Evolutionary conservation across 2,113 vertebrate genomes (phyloP).

Genomic region (Tauraco erythrolophus): DNA sequence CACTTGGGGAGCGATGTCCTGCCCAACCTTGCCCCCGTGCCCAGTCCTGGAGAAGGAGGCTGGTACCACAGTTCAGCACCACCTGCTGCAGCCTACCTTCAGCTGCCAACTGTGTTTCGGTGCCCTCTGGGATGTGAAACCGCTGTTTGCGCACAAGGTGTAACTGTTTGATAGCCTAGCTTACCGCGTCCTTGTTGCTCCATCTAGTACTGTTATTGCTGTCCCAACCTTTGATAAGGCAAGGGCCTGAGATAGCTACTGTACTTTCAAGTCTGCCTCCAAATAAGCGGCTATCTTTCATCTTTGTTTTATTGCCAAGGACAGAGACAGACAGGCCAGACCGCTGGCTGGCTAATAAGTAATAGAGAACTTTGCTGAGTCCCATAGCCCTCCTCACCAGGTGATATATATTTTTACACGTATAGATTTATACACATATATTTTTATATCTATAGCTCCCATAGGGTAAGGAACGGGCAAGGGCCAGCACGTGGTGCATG

Average conservation of each 20-base stretch:
- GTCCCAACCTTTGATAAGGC: constrained; percentile 86
- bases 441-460: not conserved
- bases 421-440: not conserved
- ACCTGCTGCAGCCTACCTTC: not conserved
- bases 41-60: not conserved
- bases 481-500: not conserved
- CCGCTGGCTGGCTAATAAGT: constrained; percentile 88
- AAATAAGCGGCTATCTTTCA: constrained; percentile 89
- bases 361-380: constrained; percentile 84
- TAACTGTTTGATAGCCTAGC: constrained; percentile 60
- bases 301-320: constrained; percentile 90
- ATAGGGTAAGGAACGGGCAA: not conserved
- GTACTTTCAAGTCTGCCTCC: constrained; percentile 89
- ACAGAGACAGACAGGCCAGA: constrained; percentile 78
- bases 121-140: not conserved
- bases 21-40: not conserved
- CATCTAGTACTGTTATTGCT: constrained; percentile 83
- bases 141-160: constrained; percentile 50
- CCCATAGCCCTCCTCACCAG: constrained; percentile 69
- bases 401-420: constrained; percentile 45
- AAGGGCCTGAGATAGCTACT: constrained; percentile 87
- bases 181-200: constrained; percentile 84
- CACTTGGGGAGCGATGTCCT: not conserved
- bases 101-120: not conserved
- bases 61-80: not conserved